phyloP scores from a whole-genome alignment of 2,113 vertebrate genomes.

The Brachypteracias leptosomus region DNA sequence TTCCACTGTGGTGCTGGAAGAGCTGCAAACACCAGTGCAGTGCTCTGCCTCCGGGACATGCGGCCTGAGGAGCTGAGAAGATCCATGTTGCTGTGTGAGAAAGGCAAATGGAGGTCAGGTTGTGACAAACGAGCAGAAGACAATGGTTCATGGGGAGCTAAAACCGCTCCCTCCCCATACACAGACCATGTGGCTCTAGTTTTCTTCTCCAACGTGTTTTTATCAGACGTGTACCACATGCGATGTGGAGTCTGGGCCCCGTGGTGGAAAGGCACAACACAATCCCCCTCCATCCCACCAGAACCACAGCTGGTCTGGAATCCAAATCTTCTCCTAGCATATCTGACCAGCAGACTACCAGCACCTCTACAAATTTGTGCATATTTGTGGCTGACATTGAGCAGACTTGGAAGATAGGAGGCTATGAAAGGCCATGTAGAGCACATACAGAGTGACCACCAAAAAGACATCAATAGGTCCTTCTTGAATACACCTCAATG shows the following conservation, averaged over 20 bases:
- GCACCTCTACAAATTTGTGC: not conserved
- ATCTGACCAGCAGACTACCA: not conserved
- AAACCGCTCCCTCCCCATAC: fast-evolving
- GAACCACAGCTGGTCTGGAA: not conserved
- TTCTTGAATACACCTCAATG: not conserved
- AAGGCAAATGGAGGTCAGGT: not conserved
- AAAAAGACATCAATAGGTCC: not conserved
- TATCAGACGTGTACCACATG: not conserved
- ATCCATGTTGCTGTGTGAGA: not conserved
- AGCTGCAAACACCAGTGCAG: not conserved
- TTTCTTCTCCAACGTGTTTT: not conserved
- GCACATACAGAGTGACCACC: not conserved
- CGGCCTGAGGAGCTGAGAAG: fast-evolving
- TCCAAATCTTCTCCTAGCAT: not conserved
- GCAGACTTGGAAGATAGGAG: not conserved
- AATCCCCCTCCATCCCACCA: not conserved
- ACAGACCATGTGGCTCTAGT: not conserved
- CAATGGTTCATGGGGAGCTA: not conserved
- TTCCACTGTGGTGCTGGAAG: not conserved
- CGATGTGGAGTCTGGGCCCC: not conserved
- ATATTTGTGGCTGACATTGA: not conserved
- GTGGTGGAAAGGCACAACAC: not conserved
- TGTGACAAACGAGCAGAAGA: not conserved
- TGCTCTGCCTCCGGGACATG: not conserved
- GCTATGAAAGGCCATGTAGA: not conserved